Conservation (phyloP, 2,888 invertebrate species). For the Thymelicus acteon region DNA sequence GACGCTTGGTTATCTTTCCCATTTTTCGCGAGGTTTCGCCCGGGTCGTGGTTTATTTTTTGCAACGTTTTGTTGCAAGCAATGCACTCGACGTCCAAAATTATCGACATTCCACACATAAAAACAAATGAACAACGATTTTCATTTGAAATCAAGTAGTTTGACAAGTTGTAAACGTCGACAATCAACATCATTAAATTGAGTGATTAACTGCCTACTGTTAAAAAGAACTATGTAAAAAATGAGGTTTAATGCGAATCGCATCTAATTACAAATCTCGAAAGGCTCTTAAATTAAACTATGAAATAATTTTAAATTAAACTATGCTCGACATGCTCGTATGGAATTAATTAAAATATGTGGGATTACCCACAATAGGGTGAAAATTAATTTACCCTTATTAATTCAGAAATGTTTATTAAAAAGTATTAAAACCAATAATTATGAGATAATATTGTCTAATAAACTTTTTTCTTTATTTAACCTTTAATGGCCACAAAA, state of each 20-base stretch:
- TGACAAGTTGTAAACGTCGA: slow-evolving; percentile 56
- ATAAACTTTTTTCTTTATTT: too few species aligned
- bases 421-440: too few species aligned
- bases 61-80: slow-evolving; percentile 82
- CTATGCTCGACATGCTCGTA: too few species aligned
- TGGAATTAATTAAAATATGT: too few species aligned
- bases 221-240: slow-evolving; percentile 49
- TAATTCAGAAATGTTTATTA: too few species aligned
- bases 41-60: slow-evolving; percentile 73
- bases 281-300: too few species aligned
- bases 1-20: slow-evolving; percentile 71
- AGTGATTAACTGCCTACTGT: slow-evolving; percentile 44
- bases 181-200: slow-evolving; percentile 45
- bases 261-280: background rate
- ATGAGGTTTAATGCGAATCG: slow-evolving; percentile 48
- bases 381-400: too few species aligned
- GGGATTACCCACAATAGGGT: too few species aligned
- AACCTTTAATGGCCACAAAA: too few species aligned
- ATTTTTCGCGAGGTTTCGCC: slow-evolving; percentile 59
- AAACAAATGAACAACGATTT: slow-evolving; percentile 68
- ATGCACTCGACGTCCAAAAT: slow-evolving; percentile 81
- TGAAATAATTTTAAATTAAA: too few species aligned
- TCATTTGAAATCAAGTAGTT: slow-evolving; percentile 46
- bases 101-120: slow-evolving; percentile 78
- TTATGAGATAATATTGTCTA: too few species aligned